Conservation (phyloP, 1,140 invertebrate genomes). For the Sycobia sp. region DNA sequence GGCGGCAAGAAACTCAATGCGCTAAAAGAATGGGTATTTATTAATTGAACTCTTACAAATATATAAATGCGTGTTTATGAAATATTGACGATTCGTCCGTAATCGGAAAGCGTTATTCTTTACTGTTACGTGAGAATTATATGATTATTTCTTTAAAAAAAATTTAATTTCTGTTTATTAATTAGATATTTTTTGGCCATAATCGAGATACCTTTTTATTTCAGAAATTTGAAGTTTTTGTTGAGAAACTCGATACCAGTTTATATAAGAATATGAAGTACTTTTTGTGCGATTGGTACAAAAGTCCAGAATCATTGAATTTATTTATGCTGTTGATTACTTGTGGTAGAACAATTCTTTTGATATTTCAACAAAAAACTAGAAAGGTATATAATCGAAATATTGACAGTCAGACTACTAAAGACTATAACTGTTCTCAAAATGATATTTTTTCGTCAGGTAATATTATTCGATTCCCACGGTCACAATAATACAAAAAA, state of each 20-base stretch:
- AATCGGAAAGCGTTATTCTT: too few relatives aligned
- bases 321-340: slow-evolving; percentile 58
- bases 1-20: slow-evolving; percentile 46
- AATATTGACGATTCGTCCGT: too few relatives aligned
- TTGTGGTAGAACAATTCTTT: slow-evolving; percentile 54
- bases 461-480: slow-evolving; percentile 57
- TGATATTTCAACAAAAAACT: slow-evolving; percentile 56
- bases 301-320: slow-evolving; percentile 44
- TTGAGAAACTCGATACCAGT: slow-evolving; percentile 46
- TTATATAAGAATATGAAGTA: slow-evolving; percentile 47
- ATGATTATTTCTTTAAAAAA: background rate
- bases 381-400: slow-evolving; percentile 42
- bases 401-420: background rate
- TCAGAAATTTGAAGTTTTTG: slow-evolving; percentile 53
- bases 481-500: slow-evolving; percentile 43
- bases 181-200: background rate
- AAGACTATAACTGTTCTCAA: too few relatives aligned
- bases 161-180: background rate
- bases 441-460: slow-evolving; percentile 39
- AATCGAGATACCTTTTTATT: background rate
- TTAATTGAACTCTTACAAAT: background rate
- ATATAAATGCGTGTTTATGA: too few relatives aligned
- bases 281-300: slow-evolving; percentile 52
- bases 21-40: slow-evolving; percentile 57
- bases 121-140: too few relatives aligned